Base-by-base conservation (phyloP, 2,888 invertebrate genomes). In the Trichopria drosophilae region DNA sequence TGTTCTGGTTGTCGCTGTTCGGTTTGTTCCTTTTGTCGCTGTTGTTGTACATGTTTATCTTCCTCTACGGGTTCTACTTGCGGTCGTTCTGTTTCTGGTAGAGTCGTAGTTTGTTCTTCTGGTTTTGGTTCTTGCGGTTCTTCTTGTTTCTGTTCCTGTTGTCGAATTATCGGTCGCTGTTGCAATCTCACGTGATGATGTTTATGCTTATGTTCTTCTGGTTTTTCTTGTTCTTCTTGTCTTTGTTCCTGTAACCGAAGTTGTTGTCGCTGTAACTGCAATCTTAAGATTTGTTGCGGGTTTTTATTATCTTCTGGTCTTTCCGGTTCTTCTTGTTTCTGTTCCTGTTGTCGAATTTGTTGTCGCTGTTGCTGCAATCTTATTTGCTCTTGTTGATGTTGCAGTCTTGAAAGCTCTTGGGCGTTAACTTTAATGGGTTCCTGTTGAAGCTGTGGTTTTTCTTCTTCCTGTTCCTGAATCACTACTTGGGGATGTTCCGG, bases 1-100 rank as follows among this genome's bases (percentile, higher is more conserved):
- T 76, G 75, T 39, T 72, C 70, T 39, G 73, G 68, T 50, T 71
- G 72, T 1, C 76, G n/a, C n/a, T n/a, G n/a, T n/a, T n/a, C n/a
- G n/a, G n/a, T 72, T n/a, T n/a, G n/a, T n/a, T n/a, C n/a, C n/a
- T 68, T 66, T 3, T 65, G 61, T 9, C 59, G 44, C 6, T 52
- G 56, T n/a, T 69, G 64, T 13, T 68, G 62, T 2, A n/a, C n/a
- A n/a, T n/a, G n/a, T n/a, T n/a, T n/a, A n/a, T n/a, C n/a, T n/a
- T n/a, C n/a, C n/a, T n/a, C n/a, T n/a, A n/a, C n/a, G n/a, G 65
- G 67, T 22, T 34, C 23, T 7, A 55, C 36, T 19, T 35, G 36
- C 34, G 37, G 16, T 12, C n/a, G n/a, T n/a, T n/a, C n/a, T n/a
- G n/a, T n/a, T n/a, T n/a, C n/a, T n/a, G n/a, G n/a, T n/a, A n/a